Conservation (phyloP, 2,797 vertebrate genomes). For the Sebastes elongatus region DNA sequence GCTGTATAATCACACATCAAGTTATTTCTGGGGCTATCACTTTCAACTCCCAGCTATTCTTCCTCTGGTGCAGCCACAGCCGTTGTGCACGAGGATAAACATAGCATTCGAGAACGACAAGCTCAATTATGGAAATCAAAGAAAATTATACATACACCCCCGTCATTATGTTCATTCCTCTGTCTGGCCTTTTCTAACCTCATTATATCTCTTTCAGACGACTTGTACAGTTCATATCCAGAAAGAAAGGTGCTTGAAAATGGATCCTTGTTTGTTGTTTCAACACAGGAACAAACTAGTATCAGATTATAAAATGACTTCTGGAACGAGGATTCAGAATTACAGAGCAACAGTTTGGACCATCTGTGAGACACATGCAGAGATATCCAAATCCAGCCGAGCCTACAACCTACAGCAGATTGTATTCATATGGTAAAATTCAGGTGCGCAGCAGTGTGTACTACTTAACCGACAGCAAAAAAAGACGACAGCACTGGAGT, state of each 20-base stretch:
- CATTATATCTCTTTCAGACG: background rate
- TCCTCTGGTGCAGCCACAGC: conserved; percentile 3
- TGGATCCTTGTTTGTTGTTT: background rate
- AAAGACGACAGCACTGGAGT: background rate
- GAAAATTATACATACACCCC: background rate
- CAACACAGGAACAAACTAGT: background rate
- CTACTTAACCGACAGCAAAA: background rate
- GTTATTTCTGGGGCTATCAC: conserved; percentile 33
- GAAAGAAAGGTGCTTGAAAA: background rate
- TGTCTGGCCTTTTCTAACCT: background rate
- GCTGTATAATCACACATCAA: conserved; percentile 25
- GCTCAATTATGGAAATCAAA: conserved; percentile 23
- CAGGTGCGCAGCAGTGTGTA: background rate
- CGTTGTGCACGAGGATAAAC: background rate
- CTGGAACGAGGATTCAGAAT: conserved; percentile 15
- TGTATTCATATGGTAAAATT: background rate
- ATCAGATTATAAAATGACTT: background rate
- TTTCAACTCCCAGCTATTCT: conserved; percentile 14
- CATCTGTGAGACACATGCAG: conserved; percentile 38
- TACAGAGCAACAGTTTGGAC: background rate
- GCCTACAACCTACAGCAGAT: background rate
- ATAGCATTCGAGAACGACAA: background rate
- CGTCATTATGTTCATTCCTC: conserved; percentile 37
- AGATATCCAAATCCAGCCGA: background rate
- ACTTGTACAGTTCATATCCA: background rate